Conservation (phyloP, 2,888 invertebrate genomes). For the Agelastica alni region DNA sequence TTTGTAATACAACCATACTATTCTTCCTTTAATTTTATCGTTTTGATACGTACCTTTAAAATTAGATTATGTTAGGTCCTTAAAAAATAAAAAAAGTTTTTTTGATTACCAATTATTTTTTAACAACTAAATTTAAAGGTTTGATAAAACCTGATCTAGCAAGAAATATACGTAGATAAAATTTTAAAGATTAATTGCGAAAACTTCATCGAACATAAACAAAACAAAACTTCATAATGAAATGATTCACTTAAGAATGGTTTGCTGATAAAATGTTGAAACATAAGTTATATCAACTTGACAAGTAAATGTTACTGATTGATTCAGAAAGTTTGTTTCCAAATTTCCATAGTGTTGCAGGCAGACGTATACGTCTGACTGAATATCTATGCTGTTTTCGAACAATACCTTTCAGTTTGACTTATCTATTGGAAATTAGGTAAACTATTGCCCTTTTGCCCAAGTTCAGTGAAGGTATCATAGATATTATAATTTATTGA, state of each 20-base stretch:
- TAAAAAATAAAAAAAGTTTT: too few species aligned
- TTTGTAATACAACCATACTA: too few species aligned
- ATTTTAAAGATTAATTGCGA: too few species aligned
- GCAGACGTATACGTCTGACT: slow-evolving; percentile 8
- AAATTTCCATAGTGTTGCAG: slow-evolving; percentile 13
- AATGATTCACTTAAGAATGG: slow-evolving; percentile 22
- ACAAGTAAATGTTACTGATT: slow-evolving; percentile 15
- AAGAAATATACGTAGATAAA: too few species aligned
- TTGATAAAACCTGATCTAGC: too few species aligned
- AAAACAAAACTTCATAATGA: slow-evolving; percentile 19
- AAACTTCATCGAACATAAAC: background rate
- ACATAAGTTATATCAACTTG: slow-evolving; percentile 17
- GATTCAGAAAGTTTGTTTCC: slow-evolving; percentile 14
- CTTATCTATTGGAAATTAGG: slow-evolving; percentile 15
- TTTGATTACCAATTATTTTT: too few species aligned
- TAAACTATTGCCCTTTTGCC: background rate
- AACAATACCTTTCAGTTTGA: slow-evolving; percentile 16
- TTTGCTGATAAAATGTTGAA: slow-evolving; percentile 9
- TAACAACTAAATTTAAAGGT: too few species aligned
- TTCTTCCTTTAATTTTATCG: too few species aligned
- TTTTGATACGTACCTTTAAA: too few species aligned
- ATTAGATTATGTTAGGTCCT: too few species aligned
- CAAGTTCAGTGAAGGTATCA: background rate
- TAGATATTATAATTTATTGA: too few species aligned
- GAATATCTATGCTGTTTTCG: slow-evolving; percentile 11